phyloP scores from a whole-genome alignment of 2,113 vertebrate genomes.

The Paralichthys olivaceus region DNA sequence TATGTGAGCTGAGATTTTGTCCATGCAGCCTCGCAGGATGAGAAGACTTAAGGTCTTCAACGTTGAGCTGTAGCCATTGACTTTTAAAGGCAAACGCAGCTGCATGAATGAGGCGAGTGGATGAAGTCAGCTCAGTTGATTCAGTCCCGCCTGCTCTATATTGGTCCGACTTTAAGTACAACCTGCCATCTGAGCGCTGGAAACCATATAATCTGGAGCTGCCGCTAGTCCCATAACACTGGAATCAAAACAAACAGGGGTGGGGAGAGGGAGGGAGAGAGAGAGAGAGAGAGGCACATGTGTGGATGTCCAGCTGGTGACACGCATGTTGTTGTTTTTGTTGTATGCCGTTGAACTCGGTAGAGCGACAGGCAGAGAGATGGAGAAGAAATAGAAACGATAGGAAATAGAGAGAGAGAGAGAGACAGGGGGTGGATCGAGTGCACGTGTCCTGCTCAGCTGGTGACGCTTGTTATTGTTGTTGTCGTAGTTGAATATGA shows the following conservation, averaged over 20 bases:
- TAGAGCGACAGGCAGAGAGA: constrained; percentile 40
- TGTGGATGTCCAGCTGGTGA: constrained; percentile 33
- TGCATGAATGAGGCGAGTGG: constrained; percentile 33
- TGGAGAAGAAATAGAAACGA: constrained; percentile 12
- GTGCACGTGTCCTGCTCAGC: neutral
- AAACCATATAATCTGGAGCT: constrained; percentile 69
- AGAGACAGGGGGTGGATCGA: neutral
- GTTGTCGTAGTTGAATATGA: constrained; percentile 3
- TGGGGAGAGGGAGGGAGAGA: neutral
- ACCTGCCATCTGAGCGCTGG: constrained; percentile 58
- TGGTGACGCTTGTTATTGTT: neutral
- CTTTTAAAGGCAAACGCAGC: constrained; percentile 46
- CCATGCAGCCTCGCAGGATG: neutral
- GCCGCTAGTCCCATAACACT: constrained; percentile 65
- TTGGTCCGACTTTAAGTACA: constrained; percentile 71
- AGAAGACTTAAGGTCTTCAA: neutral
- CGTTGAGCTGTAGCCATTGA: neutral
- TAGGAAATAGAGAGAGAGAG: neutral
- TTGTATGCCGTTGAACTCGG: constrained; percentile 3
- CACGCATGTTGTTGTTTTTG: constrained; percentile 9
- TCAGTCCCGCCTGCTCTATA: constrained; percentile 60
- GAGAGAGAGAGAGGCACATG: neutral
- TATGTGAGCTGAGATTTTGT: neutral
- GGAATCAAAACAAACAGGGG: constrained; percentile 74
- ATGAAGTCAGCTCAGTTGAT: constrained; percentile 44